A percentile compares a stretch with the other conserved stretches of the same genome.
Evolutionary conservation across 2,888 invertebrate species (phyloP).

Genomic region (Eurois occulta): DNA sequence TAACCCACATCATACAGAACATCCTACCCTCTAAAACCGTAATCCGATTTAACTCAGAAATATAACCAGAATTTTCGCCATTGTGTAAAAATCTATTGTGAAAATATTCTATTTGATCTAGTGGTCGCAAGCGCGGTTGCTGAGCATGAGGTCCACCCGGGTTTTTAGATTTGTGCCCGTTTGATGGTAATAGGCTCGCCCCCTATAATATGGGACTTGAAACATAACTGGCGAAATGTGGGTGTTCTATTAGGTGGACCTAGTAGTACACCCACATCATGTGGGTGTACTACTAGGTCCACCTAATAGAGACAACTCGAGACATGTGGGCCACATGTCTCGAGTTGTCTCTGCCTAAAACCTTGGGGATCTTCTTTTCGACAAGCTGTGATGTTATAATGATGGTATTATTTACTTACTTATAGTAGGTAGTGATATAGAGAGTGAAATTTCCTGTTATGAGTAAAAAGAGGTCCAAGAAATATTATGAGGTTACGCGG

Average conservation of each 20-base stretch:
- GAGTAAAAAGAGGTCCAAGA: not conserved
- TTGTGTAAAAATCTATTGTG: conserved; percentile 7
- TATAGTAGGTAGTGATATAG: not conserved
- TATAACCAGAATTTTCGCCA: conserved; percentile 1
- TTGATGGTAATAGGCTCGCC: not conserved
- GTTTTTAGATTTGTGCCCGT: not conserved
- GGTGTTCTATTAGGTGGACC: too few species aligned
- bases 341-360: not conserved
- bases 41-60: not conserved
- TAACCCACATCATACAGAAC: not conserved
- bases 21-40: not conserved
- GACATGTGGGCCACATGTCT: too few species aligned
- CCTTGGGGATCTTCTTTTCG: too few species aligned
- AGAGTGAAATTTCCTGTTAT: not conserved
- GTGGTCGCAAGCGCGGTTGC: too few species aligned
- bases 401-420: not conserved
- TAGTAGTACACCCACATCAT: too few species aligned
- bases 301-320: too few species aligned
- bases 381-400: too few species aligned
- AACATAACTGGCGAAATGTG: too few species aligned
- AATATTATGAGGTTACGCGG: not conserved
- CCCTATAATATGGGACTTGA: too few species aligned
- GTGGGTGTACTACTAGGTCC: not conserved
- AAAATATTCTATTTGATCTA: not conserved
- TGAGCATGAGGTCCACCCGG: too few species aligned